Percentiles rank a stretch among this genome's conserved stretches.
phyloP scores from a whole-genome alignment of 2,113 vertebrate genomes.

The Rhea americana region DNA sequence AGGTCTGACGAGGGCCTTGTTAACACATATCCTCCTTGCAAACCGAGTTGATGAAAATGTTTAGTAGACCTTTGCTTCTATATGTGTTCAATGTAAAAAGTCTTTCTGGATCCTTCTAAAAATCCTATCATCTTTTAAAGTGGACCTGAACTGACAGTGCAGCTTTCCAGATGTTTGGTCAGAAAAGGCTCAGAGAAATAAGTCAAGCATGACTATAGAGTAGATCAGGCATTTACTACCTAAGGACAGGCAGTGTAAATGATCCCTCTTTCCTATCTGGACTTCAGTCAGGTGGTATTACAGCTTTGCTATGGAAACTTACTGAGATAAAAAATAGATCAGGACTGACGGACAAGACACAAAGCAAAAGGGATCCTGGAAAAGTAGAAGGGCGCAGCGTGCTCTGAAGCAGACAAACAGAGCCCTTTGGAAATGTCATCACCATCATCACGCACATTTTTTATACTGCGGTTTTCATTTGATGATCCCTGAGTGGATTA shows the following conservation, averaged over 20 bases:
- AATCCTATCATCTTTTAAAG: background rate
- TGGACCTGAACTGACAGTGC: background rate
- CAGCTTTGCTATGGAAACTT: background rate
- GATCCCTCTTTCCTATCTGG: background rate
- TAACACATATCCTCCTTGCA: background rate
- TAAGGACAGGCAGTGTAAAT: background rate
- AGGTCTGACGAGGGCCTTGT: background rate
- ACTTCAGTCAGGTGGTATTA: background rate
- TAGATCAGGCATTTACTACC: background rate
- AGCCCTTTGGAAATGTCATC: background rate
- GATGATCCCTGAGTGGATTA: background rate
- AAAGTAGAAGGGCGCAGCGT: background rate
- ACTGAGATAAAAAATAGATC: background rate
- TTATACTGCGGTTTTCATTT: background rate
- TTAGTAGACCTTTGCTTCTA: background rate
- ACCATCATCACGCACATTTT: background rate
- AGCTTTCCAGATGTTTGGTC: background rate
- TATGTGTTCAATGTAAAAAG: background rate
- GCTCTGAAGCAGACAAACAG: background rate
- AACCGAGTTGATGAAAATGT: background rate
- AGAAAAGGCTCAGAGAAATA: background rate
- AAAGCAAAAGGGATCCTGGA: background rate
- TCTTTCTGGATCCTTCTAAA: background rate
- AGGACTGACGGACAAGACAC: background rate
- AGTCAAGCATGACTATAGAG: background rate